Conservation (phyloP, 2,113 vertebrate genomes). For the Rutilus rutilus region DNA sequence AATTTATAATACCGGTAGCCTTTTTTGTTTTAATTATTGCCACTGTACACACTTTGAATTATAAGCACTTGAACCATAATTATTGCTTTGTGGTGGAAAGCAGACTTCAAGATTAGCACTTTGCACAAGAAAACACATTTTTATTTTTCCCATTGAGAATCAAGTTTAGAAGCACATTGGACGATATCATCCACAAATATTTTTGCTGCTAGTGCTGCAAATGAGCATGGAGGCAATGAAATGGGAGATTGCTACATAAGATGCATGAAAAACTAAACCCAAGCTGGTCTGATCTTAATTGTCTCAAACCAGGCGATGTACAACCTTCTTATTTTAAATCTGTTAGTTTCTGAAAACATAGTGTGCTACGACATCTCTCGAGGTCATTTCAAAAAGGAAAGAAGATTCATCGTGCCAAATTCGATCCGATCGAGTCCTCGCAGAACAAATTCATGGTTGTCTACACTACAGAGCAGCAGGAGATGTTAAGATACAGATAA, state of each 20-base stretch:
- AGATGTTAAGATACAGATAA: slow-evolving; percentile 25
- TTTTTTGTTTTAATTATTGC: slow-evolving; percentile 69
- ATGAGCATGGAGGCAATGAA: slow-evolving; percentile 56
- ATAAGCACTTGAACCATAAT: slow-evolving; percentile 68
- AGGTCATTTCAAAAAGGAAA: slow-evolving; percentile 52
- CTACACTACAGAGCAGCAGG: slow-evolving; percentile 29
- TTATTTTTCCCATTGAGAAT: slow-evolving; percentile 23
- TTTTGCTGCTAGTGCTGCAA: slow-evolving; percentile 58
- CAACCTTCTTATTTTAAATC: slow-evolving; percentile 58
- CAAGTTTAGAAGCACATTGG: slow-evolving; percentile 52
- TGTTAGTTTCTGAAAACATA: slow-evolving; percentile 57
- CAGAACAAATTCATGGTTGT: slow-evolving; percentile 24
- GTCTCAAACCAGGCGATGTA: neutral
- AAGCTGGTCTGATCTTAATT: neutral
- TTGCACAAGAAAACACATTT: slow-evolving; percentile 53
- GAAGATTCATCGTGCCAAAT: slow-evolving; percentile 21
- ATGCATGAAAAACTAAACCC: slow-evolving; percentile 48
- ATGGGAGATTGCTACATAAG: slow-evolving; percentile 70
- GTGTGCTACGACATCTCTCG: slow-evolving; percentile 74
- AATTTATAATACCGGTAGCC: slow-evolving; percentile 66
- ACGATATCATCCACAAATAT: slow-evolving; percentile 29
- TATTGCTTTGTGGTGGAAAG: slow-evolving; percentile 78
- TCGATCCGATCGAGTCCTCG: neutral
- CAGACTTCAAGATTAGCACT: slow-evolving; percentile 62
- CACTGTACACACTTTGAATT: slow-evolving; percentile 69